Base-by-base conservation (phyloP, 2,888 invertebrate species). In the Subacronicta megacephala region DNA sequence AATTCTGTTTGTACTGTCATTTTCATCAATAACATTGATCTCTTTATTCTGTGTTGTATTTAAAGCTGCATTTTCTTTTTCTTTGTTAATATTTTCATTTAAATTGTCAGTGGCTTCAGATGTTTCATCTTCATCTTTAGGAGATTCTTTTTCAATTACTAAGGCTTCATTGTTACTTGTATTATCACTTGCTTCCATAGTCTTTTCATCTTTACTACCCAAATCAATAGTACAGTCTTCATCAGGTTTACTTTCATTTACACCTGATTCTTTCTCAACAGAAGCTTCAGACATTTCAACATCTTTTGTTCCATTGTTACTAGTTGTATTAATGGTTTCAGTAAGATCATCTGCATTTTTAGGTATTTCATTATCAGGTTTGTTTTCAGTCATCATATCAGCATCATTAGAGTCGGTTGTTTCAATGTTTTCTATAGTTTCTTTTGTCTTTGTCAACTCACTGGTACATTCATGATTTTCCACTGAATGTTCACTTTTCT, bases 321-420 rank as follows among this genome's bases (percentile, higher is more conserved):
- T 64, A 26, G 26, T 26, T 41, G 46, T 49, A 13, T 45, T 17
- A 40, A 46, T 38, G 1, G 26, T 33, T 16, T 53, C 36, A 55
- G 13, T 15, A n/a, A 6, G 17, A n/a, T 33, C 23, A 18, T 55
- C 47, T 15, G 33, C n/a, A 10, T 42, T 42, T 3, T 58, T 37
- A 33, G 37, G 18, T 31, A 17, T 31, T 38, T 66, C 29, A 15
- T 42, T 23, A 18, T 55, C 26, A 40, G 7, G 7, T 36, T 64
- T 55, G 0, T 17, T 51, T 10, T 71, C 51, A 47, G 58, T 36
- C 47, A 45, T 61, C 44, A 74, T 65, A 53, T 68, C 71, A 40
- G 62, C 60, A 42, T 70, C 42, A 44, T 61, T 59, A 31, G 55
- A n/a, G 17, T 70, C 55, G 45, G 44, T 31, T 36, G 40, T 36